Conservation (phyloP, 2,888 invertebrate species). For the Leistus spinibarbis region DNA sequence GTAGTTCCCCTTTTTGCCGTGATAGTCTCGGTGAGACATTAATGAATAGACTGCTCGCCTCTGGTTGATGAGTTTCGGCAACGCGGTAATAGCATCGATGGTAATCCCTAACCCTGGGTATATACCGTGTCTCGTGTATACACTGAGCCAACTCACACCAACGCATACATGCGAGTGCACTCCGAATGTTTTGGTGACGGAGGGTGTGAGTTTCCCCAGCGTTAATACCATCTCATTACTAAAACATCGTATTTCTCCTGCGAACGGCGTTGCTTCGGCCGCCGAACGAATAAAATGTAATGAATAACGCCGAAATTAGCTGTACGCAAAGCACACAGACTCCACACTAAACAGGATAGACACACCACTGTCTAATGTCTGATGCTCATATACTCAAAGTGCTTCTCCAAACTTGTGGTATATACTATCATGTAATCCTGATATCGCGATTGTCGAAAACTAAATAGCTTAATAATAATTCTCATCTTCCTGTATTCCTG, state of each 20-base stretch:
- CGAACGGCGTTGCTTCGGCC: slow-evolving; percentile 9
- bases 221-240: slow-evolving; percentile 49
- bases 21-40: slow-evolving; percentile 28
- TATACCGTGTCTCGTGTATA: not conserved
- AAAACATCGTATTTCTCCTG: slow-evolving; percentile 45
- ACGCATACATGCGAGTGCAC: not conserved
- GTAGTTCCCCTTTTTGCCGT: slow-evolving; percentile 11
- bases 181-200: slow-evolving; percentile 4
- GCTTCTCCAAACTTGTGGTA: too few species aligned
- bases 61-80: slow-evolving; percentile 28
- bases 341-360: too few species aligned
- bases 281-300: slow-evolving; percentile 30
- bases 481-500: too few species aligned
- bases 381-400: too few species aligned
- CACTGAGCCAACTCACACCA: not conserved
- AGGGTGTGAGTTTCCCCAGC: not conserved
- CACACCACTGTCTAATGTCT: too few species aligned
- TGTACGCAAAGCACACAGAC: slow-evolving; percentile 7
- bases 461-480: too few species aligned
- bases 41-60: slow-evolving; percentile 32
- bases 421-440: too few species aligned
- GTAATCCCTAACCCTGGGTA: slow-evolving; percentile 2
- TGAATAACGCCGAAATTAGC: slow-evolving; percentile 35
- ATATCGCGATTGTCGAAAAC: too few species aligned
- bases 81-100: not conserved